Percentiles rank a stretch among this genome's conserved stretches.
phyloP scores from a whole-genome alignment of 2,797 vertebrate species.

The Eulemur rubriventer region DNA sequence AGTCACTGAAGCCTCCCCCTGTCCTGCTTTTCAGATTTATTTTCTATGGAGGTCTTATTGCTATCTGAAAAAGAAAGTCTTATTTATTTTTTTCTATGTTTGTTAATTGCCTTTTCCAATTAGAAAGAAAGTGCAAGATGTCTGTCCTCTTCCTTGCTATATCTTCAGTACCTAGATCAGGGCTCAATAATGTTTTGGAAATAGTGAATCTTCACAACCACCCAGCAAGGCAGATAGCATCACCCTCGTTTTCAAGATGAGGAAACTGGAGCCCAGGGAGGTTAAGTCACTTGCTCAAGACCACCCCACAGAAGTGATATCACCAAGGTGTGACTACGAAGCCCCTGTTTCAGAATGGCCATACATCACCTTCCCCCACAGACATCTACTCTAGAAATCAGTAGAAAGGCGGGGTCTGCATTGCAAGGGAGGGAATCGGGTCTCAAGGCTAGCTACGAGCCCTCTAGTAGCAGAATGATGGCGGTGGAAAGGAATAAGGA shows the following conservation, averaged over 20 bases:
- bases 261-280: not conserved
- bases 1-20: not conserved
- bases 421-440: not conserved
- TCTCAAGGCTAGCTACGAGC: not conserved
- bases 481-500: not conserved
- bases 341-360: not conserved
- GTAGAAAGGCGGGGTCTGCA: not conserved
- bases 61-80: not conserved
- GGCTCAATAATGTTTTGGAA: not conserved
- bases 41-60: not conserved
- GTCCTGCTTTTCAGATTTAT: not conserved
- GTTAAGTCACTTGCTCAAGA: not conserved
- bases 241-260: not conserved
- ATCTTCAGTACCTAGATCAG: not conserved
- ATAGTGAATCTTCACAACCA: not conserved
- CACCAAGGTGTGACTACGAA: not conserved
- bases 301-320: not conserved
- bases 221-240: not conserved
- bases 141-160: not conserved
- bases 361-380: not conserved
- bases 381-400: not conserved
- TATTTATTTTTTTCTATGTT: not conserved
- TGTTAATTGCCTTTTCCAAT: not conserved
- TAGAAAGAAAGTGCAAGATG: not conserved
- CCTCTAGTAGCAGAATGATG: not conserved